phyloP scores from a whole-genome alignment of 2,113 vertebrate species.

The Periophthalmus modestus region DNA sequence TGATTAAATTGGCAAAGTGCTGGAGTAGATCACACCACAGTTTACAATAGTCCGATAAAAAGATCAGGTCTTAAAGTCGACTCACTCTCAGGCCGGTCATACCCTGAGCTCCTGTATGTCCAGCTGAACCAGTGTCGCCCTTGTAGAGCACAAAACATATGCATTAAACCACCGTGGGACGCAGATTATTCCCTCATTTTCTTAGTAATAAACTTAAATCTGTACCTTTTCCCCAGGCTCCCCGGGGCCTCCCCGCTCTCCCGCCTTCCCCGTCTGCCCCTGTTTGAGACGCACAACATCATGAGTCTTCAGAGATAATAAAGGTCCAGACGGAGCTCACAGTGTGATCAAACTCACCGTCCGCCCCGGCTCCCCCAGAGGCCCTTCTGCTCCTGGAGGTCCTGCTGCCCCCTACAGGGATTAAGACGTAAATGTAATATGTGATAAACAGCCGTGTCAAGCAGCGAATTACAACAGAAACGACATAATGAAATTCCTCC shows the following conservation, averaged over 20 bases:
- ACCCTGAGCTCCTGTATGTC: conserved; percentile 87
- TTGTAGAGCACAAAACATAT: conserved; percentile 51
- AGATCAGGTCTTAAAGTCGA: conserved; percentile 5
- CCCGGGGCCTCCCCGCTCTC: conserved; percentile 85
- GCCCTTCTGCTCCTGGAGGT: conserved; percentile 81
- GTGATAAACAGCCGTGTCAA: conserved; percentile 20
- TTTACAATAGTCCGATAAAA: too few species aligned
- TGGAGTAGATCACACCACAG: background rate
- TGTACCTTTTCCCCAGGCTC: conserved; percentile 88
- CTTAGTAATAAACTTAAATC: background rate
- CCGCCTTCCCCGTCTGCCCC: conserved; percentile 85
- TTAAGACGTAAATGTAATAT: conserved; percentile 19
- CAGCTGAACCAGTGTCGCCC: conserved; percentile 85
- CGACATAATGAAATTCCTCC: too few species aligned
- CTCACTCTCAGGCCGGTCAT: conserved; percentile 88
- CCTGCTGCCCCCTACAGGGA: conserved; percentile 85
- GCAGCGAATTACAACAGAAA: background rate
- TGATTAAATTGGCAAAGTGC: background rate
- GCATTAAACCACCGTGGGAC: background rate
- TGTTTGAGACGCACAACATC: conserved; percentile 57
- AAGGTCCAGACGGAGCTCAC: conserved; percentile 16
- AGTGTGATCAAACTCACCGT: conserved; percentile 76
- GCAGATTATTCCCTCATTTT: too few species aligned
- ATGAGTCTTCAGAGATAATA: conserved; percentile 19
- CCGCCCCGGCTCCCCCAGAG: conserved; percentile 87